phyloP scores from a whole-genome alignment of 2,797 vertebrate species.

The Numenius phaeopus region DNA sequence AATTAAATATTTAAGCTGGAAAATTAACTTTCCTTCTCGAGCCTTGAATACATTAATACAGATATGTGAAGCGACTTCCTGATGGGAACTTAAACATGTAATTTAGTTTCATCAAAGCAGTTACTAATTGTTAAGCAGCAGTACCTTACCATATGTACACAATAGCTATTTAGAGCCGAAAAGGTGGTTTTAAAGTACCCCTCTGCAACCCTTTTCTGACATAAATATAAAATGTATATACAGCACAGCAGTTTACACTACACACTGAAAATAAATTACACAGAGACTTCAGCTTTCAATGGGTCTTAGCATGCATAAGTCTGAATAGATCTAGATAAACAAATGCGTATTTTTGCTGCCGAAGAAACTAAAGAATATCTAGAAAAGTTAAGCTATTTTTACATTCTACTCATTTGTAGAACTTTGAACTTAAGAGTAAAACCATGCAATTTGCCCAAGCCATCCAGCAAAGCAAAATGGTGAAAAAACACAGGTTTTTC shows the following conservation, averaged over 20 bases:
- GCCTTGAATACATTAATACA: slow-evolving; percentile 96
- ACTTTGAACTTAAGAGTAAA: slow-evolving; percentile 31
- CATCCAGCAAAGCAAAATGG: neutral
- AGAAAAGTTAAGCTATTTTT: slow-evolving; percentile 27
- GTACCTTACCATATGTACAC: slow-evolving; percentile 90
- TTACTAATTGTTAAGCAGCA: slow-evolving; percentile 95
- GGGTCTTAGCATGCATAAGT: slow-evolving; percentile 67
- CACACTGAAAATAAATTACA: slow-evolving; percentile 84
- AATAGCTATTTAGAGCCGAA: slow-evolving; percentile 87
- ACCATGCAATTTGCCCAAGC: neutral
- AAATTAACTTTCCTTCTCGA: slow-evolving; percentile 96
- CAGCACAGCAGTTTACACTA: slow-evolving; percentile 82
- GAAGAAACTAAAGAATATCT: slow-evolving; percentile 4
- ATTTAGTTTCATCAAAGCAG: slow-evolving; percentile 95
- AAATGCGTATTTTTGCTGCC: slow-evolving; percentile 31
- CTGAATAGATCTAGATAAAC: slow-evolving; percentile 73
- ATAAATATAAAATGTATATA: slow-evolving; percentile 88
- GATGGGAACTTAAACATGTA: slow-evolving; percentile 94
- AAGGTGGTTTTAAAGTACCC: slow-evolving; percentile 86
- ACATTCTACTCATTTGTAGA: neutral
- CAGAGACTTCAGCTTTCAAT: slow-evolving; percentile 68
- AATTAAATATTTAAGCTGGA: slow-evolving; percentile 97
- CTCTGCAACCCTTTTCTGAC: slow-evolving; percentile 83
- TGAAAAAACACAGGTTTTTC: neutral
- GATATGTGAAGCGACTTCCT: slow-evolving; percentile 93